Percentiles rank a stretch among this genome's conserved stretches.
phyloP scores from a whole-genome alignment of 2,888 invertebrate genomes.

The Lasius platythorax region DNA sequence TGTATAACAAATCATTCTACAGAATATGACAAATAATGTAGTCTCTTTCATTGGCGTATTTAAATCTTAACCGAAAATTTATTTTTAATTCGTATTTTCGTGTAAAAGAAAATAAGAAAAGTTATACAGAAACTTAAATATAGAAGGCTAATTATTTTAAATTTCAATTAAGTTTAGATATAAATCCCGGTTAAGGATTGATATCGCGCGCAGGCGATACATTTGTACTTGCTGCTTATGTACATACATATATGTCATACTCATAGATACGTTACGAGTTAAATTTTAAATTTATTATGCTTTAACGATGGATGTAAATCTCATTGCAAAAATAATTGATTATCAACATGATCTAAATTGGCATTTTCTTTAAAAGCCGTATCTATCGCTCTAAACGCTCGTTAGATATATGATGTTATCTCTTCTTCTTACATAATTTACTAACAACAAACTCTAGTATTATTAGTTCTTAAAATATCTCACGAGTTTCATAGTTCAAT shows the following conservation, averaged over 20 bases:
- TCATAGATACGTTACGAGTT: slow-evolving; percentile 2
- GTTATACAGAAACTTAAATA: background rate
- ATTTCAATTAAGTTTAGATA: background rate
- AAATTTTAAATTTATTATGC: slow-evolving; percentile 18
- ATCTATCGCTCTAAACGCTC: slow-evolving; percentile 18
- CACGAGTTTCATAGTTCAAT: background rate
- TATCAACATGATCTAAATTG: slow-evolving; percentile 4
- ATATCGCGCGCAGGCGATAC: background rate
- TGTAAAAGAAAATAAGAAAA: background rate
- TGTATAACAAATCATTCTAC: background rate
- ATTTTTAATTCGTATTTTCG: background rate
- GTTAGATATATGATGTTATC: background rate
- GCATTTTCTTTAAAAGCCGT: background rate
- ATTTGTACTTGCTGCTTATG: background rate
- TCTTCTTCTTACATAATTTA: slow-evolving; percentile 6
- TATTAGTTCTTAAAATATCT: slow-evolving; percentile 20
- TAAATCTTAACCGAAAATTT: slow-evolving; percentile 8
- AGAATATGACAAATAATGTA: background rate
- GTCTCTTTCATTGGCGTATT: background rate
- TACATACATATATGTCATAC: background rate
- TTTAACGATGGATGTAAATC: background rate
- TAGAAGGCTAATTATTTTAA: background rate
- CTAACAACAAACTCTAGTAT: slow-evolving; percentile 32
- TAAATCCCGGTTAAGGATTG: background rate
- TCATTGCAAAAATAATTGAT: slow-evolving; percentile 41